phyloP scores from a whole-genome alignment of 2,797 vertebrate genomes.

The Anas capensis region DNA sequence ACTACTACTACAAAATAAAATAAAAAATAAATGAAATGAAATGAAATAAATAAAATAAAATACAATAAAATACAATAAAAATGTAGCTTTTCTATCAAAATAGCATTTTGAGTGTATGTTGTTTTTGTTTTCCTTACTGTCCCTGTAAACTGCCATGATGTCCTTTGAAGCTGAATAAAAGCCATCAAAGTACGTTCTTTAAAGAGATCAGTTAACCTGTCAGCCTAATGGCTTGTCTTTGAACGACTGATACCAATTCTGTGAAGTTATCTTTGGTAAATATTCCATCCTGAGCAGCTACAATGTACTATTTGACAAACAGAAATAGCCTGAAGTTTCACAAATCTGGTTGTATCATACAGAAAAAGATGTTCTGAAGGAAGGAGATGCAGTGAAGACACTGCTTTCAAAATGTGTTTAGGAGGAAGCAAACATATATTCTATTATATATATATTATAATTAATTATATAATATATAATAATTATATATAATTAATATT shows the following conservation, averaged over 20 bases:
- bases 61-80: too few species aligned
- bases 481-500: too few species aligned
- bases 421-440: not conserved
- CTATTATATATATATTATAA: too few species aligned
- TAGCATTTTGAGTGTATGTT: not conserved
- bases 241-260: not conserved
- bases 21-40: too few species aligned
- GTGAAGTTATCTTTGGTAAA: not conserved
- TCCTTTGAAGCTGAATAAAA: constrained; percentile 19
- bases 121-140: not conserved
- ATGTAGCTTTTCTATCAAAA: not conserved
- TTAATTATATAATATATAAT: too few species aligned
- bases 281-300: not conserved
- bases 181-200: not conserved
- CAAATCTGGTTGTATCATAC: not conserved
- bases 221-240: not conserved
- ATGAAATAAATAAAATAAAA: too few species aligned
- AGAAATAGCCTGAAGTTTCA: not conserved
- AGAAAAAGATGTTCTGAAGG: not conserved
- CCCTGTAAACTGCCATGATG: not conserved
- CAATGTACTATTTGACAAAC: not conserved
- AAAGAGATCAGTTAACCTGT: not conserved
- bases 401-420: not conserved
- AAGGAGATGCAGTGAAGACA: not conserved
- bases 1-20: too few species aligned